Evolutionary conservation across 2,113 vertebrate genomes (phyloP).

Genomic region (Neogale vison): DNA sequence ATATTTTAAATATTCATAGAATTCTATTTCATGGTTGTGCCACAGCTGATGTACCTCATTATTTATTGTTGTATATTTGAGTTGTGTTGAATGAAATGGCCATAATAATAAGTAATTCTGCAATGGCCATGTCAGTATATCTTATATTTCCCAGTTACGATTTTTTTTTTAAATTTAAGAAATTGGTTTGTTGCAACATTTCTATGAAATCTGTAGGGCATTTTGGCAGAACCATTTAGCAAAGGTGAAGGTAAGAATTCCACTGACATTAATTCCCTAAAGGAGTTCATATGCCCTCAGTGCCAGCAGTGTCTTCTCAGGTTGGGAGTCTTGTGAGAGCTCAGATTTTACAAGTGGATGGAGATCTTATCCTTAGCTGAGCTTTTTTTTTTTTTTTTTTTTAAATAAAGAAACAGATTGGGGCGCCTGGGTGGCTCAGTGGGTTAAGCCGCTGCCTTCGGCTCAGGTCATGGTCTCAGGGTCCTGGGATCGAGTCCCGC

Average conservation of each 20-base stretch:
- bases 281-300: rapidly evolving
- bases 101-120: neutral
- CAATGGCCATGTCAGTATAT: neutral
- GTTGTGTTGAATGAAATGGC: neutral
- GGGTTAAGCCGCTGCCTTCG: too few species aligned
- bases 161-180: neutral
- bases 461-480: too few species aligned
- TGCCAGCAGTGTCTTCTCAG: neutral
- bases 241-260: neutral
- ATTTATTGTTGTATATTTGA: neutral
- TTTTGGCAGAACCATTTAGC: neutral
- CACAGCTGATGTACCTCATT: neutral
- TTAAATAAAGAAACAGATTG: too few species aligned
- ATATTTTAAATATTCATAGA: neutral
- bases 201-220: neutral
- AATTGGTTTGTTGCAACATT: neutral
- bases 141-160: neutral
- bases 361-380: neutral
- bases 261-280: neutral
- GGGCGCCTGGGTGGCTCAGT: too few species aligned
- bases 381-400: too few species aligned
- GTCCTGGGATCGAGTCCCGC: too few species aligned
- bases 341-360: neutral
- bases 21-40: neutral
- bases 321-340: neutral